These are phyloP conservation scores for Hemiscyllium ocellatum DNA, from an alignment of 2,113 vertebrate genomes.

Conservation along the genomic window DNA sequence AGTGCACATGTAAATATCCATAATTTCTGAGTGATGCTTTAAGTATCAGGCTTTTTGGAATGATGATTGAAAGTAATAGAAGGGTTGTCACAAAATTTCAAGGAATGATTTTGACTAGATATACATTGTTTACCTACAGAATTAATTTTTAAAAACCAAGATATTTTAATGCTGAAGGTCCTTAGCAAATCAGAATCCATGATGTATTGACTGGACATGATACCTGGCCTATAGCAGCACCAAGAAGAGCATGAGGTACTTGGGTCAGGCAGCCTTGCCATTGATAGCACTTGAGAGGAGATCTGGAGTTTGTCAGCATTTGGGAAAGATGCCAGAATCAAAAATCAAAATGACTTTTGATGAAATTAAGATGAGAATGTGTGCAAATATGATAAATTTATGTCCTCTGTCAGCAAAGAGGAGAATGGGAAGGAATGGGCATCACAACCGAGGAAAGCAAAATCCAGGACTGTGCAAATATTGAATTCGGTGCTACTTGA, in stretches of 20 bases:
- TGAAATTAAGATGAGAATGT: not conserved
- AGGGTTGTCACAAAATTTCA: not conserved
- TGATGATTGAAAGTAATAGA: not conserved
- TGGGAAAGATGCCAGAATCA: not conserved
- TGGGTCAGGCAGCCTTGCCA: too few relatives aligned
- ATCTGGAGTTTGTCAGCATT: not conserved
- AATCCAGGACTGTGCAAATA: not conserved
- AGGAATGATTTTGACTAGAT: not conserved
- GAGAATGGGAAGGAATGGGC: not conserved
- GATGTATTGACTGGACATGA: too few relatives aligned
- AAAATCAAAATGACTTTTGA: not conserved
- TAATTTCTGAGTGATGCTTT: not conserved
- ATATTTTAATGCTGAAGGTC: not conserved
- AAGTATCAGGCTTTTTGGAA: not conserved
- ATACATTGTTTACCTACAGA: not conserved
- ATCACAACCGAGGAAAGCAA: not conserved
- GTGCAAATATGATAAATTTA: not conserved
- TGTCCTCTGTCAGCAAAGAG: not conserved
- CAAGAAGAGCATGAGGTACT: too few relatives aligned
- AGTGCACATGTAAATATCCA: not conserved
- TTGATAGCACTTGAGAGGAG: not conserved
- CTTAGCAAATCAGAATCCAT: not conserved
- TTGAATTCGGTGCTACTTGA: not conserved
- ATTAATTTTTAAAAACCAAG: not conserved
- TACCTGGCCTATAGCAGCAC: not conserved